Evolutionary conservation across 2,797 vertebrate species (phyloP), one percentile per base, ranked within the genome.

Genomic region (Gastrophryne carolinensis): DNA sequence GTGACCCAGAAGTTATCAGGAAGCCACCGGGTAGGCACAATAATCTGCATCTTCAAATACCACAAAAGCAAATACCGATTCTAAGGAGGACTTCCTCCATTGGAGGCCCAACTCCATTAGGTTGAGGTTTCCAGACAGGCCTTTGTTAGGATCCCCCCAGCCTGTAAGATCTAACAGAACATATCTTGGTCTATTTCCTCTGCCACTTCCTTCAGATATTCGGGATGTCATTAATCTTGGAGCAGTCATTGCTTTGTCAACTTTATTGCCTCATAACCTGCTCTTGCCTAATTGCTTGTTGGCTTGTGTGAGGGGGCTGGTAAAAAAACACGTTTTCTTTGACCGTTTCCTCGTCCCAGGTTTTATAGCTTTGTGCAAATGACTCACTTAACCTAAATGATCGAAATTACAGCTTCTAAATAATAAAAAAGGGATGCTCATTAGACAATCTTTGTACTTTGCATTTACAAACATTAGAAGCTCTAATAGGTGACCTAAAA

Each of bases 181-280:
- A 47, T 44, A 15, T 64, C 39, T 79, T n/a, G 4, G 9, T 50
- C 73, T 80, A 63, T 87, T 89, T 84, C 74, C 73, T 73, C 72
- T 82, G 78, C 79, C 77, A 83, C 80, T 86, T 83, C 68, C 82
- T 86, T 75, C 81, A 81, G 82, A 80, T 84, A 69, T 84, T 81
- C 72, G 80, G 81, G 82, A 84, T 84, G 79, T 77, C 86, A 88
- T 81, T 66, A 80, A 83, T 87, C 90, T 87, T 87, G 84, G 81
- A 52, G 80, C 80, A 78, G 81, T 80, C 81, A 79, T 81, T 83
- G 83, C 57, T 88, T 86, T 90, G 87, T 89, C 90, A 89, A 87
- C 85, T 86, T 86, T 91, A 89, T 89, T 87, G 87, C 83, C 84
- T 77, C 82, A 77, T 77, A 77, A 71, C 34, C 37, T 19, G 21